Percentiles rank a stretch among this genome's conserved stretches.
Evolutionary conservation across 2,113 vertebrate genomes (phyloP).

Genomic region (Hymenochirus boettgeri): DNA sequence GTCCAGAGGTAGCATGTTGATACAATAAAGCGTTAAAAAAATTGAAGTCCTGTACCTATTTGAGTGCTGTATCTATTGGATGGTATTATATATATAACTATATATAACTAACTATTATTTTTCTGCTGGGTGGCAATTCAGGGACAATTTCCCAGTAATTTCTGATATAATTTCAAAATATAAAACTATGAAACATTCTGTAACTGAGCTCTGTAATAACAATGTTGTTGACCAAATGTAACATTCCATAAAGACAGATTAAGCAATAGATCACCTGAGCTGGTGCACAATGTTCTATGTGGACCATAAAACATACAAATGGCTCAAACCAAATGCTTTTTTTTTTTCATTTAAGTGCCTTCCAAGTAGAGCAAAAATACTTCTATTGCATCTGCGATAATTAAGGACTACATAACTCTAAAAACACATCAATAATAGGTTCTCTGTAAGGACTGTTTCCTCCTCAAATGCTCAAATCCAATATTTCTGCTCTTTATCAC

Average conservation of each 20-base stretch:
- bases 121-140: not conserved
- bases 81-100: too few relatives aligned
- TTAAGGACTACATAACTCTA: too few relatives aligned
- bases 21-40: too few relatives aligned
- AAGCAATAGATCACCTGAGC: constrained; percentile 27
- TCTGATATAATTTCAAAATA: constrained; percentile 23
- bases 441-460: not conserved
- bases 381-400: constrained; percentile 10
- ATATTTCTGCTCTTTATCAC: too few relatives aligned
- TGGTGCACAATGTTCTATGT: constrained; percentile 28
- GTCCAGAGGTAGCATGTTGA: too few relatives aligned
- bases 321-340: constrained; percentile 16
- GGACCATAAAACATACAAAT: constrained; percentile 23
- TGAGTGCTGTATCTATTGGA: too few relatives aligned
- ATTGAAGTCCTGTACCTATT: too few relatives aligned
- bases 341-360: constrained; percentile 26
- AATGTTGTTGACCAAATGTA: constrained; percentile 30
- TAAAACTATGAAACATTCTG: constrained; percentile 23
- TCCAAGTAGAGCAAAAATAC: constrained; percentile 12
- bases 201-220: constrained; percentile 24
- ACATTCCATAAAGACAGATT: constrained; percentile 28
- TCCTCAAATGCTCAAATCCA: too few relatives aligned
- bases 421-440: too few relatives aligned
- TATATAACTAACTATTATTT: too few relatives aligned
- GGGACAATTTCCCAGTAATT: constrained; percentile 15